A percentile compares a stretch with the other conserved stretches of the same genome.
Conservation (phyloP, 1,140 invertebrate genomes). For the Lepidotrigona ventralis region DNA sequence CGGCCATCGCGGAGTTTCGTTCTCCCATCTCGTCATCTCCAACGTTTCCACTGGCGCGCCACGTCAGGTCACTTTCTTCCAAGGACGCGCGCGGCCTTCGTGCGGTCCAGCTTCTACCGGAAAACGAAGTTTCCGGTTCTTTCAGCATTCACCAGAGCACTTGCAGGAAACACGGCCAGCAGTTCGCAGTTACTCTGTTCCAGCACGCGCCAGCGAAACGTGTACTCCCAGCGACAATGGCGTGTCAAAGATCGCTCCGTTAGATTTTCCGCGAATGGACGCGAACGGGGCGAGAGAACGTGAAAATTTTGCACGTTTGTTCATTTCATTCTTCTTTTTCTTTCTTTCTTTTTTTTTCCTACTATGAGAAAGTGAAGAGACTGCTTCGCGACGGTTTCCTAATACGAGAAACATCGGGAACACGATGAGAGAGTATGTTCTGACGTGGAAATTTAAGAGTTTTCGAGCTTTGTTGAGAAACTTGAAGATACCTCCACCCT, state of each 20-base stretch:
- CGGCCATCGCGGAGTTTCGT: neutral
- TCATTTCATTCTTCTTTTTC: neutral
- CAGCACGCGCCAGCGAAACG: neutral
- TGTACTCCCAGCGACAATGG: neutral
- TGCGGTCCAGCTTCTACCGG: too few species aligned
- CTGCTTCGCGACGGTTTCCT: too few species aligned
- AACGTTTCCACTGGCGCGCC: neutral
- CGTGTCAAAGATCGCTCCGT: neutral
- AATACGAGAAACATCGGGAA: too few species aligned
- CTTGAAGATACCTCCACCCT: too few species aligned
- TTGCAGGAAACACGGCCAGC: neutral
- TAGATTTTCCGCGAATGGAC: neutral
- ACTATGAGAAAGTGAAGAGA: too few species aligned
- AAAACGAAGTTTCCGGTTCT: neutral
- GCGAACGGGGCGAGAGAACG: neutral
- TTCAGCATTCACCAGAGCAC: neutral
- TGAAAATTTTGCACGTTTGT: neutral
- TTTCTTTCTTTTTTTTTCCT: too few species aligned
- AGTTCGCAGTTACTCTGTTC: neutral
- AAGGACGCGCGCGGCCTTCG: too few species aligned
- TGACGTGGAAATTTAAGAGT: too few species aligned
- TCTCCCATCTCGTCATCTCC: conserved; percentile 5
- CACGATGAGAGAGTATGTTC: too few species aligned
- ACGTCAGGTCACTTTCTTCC: neutral
- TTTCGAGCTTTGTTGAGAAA: too few species aligned